These are phyloP conservation scores for Microplitis manilae DNA, from an alignment of 2,888 invertebrate genomes.

Conservation along the genomic window DNA sequence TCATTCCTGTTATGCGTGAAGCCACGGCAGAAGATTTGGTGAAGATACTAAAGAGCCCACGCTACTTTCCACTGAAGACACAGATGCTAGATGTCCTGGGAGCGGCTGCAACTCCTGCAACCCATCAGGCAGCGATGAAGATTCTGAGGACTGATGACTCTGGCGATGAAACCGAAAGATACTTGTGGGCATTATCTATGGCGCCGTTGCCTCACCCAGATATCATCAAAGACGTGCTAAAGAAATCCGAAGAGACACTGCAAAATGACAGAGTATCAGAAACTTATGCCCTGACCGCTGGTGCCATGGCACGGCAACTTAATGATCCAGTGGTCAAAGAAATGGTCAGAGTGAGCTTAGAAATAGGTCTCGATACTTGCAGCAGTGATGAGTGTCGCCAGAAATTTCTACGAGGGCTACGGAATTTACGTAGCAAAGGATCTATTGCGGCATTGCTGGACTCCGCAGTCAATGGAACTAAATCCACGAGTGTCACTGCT, in stretches of 20 bases:
- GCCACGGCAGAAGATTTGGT: constrained; percentile 76
- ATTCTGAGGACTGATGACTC: constrained; percentile 75
- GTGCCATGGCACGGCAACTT: constrained; percentile 74
- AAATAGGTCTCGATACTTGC: constrained; percentile 73
- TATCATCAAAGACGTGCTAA: constrained; percentile 73
- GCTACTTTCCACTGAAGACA: constrained; percentile 75
- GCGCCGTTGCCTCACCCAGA: constrained; percentile 77
- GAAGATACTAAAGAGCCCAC: constrained; percentile 75
- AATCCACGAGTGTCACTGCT: constrained; percentile 77
- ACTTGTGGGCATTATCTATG: constrained; percentile 82
- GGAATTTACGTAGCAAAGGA: constrained; percentile 78
- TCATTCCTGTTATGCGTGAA: constrained; percentile 77
- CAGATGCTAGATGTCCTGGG: constrained; percentile 82
- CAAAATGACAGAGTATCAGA: constrained; percentile 78
- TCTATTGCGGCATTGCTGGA: constrained; percentile 77
- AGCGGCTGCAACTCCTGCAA: constrained; percentile 79
- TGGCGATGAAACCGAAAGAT: constrained; percentile 79
- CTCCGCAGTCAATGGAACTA: constrained; percentile 72
- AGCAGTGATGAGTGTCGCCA: constrained; percentile 75
- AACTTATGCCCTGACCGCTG: constrained; percentile 78
- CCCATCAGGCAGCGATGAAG: constrained; percentile 80
- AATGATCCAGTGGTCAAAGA: constrained; percentile 57
- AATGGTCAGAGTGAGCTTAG: constrained; percentile 63
- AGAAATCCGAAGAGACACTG: constrained; percentile 71
- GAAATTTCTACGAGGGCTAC: constrained; percentile 78